These are phyloP conservation scores for Glaucidium brasilianum DNA, from an alignment of 2,113 vertebrate species.

Conservation along the genomic window DNA sequence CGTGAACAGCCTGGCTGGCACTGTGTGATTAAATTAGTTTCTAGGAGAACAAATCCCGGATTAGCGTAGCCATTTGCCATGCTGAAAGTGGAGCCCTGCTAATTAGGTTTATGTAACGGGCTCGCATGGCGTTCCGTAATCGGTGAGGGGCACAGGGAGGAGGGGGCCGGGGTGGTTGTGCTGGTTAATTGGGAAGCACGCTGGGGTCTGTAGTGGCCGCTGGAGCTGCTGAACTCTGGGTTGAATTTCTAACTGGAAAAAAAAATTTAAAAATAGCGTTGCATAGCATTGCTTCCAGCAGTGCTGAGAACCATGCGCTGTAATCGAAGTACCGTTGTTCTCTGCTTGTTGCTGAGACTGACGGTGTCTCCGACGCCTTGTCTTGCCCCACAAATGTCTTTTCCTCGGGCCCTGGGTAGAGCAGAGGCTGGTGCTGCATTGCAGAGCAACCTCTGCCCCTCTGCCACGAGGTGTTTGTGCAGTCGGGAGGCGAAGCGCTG, in stretches of 20 bases:
- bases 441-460: not conserved
- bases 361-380: not conserved
- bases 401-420: not conserved
- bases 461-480: accelerated
- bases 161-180: accelerated
- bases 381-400: accelerated
- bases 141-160: not conserved
- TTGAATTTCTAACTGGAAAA: not conserved
- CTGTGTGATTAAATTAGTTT: constrained; percentile 5
- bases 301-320: accelerated
- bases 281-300: accelerated
- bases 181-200: not conserved
- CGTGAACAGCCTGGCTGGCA: constrained; percentile 36
- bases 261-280: accelerated
- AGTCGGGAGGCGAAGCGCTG: not conserved
- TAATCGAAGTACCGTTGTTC: accelerated
- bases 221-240: not conserved
- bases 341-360: accelerated
- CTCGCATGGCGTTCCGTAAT: not conserved
- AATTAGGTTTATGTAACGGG: constrained; percentile 56
- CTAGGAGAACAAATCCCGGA: constrained; percentile 46
- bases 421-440: not conserved
- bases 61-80: not conserved
- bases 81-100: constrained; percentile 39
- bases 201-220: not conserved